phyloP scores from a whole-genome alignment of 2,888 invertebrate species.

The Drosophila lutescens region DNA sequence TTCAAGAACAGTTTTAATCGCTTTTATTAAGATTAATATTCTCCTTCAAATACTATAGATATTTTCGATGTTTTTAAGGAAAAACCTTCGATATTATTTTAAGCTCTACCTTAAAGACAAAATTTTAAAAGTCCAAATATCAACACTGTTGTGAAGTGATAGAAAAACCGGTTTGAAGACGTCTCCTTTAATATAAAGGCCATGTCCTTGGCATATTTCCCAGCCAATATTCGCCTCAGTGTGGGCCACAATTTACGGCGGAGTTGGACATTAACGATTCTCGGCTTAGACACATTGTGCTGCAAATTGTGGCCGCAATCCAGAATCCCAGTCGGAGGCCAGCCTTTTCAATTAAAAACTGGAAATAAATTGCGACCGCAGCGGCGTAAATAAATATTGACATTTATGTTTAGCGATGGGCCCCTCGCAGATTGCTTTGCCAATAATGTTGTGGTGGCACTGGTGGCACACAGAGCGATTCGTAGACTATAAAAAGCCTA shows the following conservation, averaged over 20 bases:
- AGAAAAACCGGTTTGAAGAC: constrained; percentile 1
- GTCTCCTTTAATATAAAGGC: not conserved
- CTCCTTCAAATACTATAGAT: no score
- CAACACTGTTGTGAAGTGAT: not conserved
- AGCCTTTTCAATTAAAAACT: constrained; percentile 53
- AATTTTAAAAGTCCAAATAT: not conserved
- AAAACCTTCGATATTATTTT: no score
- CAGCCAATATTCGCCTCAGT: constrained; percentile 10
- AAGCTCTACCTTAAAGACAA: no score
- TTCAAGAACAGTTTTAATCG: no score
- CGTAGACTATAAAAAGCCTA: constrained; percentile 56
- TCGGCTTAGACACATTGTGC: constrained; percentile 54
- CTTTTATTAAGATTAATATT: no score
- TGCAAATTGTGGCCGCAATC: constrained; percentile 45
- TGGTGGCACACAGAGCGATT: not conserved
- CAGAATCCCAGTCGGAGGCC: constrained; percentile 32
- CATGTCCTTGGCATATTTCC: constrained; percentile 21
- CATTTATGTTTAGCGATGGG: constrained; percentile 64
- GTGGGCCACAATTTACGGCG: constrained; percentile 50
- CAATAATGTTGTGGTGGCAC: constrained; percentile 40
- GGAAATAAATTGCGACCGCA: constrained; percentile 51
- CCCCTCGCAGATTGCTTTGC: constrained; percentile 22
- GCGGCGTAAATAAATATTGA: constrained; percentile 68
- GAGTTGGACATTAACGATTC: constrained; percentile 58
- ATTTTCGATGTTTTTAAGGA: no score